Percentiles rank a stretch among this genome's conserved stretches.
Conservation (phyloP, 1,140 invertebrate genomes). For the Chelonus insularis region DNA sequence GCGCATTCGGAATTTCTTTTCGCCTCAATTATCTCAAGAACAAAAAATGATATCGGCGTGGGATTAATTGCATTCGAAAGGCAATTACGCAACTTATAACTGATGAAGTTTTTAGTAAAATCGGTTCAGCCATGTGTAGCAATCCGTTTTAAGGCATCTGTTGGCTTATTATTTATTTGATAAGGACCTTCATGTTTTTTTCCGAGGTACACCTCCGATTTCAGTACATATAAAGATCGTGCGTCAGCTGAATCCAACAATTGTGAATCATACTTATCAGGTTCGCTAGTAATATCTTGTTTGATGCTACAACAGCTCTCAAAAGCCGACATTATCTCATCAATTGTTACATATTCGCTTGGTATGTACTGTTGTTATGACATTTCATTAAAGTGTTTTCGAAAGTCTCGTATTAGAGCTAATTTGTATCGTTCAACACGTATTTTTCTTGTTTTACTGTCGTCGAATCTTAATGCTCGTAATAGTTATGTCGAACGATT, state of each 20-base stretch:
- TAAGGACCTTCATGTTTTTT: not conserved
- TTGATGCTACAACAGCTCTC: slow-evolving; percentile 40
- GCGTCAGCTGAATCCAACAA: slow-evolving; percentile 21
- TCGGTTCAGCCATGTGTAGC: too few relatives aligned
- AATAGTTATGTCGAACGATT: slow-evolving; percentile 24
- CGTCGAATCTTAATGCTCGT: slow-evolving; percentile 44
- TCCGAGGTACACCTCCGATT: slow-evolving; percentile 19
- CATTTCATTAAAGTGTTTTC: slow-evolving; percentile 36
- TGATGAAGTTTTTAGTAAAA: too few relatives aligned
- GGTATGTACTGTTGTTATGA: slow-evolving; percentile 24
- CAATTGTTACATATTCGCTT: slow-evolving; percentile 35
- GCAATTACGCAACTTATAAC: too few relatives aligned
- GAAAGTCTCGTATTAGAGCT: slow-evolving; percentile 46
- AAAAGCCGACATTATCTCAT: slow-evolving; percentile 46
- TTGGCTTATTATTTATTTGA: not conserved
- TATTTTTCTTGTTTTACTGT: slow-evolving; percentile 37
- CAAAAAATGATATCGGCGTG: too few relatives aligned
- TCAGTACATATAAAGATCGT: slow-evolving; percentile 17
- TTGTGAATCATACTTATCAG: slow-evolving; percentile 24
- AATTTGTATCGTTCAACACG: slow-evolving; percentile 40
- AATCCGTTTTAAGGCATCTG: slow-evolving; percentile 16
- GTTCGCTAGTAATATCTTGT: slow-evolving; percentile 45
- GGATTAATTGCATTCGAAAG: too few relatives aligned
- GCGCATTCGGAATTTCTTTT: too few relatives aligned
- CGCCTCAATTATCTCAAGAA: too few relatives aligned